Evolutionary conservation across 1,140 invertebrate genomes (phyloP).

Genomic region (Cryptotermes secundus): DNA sequence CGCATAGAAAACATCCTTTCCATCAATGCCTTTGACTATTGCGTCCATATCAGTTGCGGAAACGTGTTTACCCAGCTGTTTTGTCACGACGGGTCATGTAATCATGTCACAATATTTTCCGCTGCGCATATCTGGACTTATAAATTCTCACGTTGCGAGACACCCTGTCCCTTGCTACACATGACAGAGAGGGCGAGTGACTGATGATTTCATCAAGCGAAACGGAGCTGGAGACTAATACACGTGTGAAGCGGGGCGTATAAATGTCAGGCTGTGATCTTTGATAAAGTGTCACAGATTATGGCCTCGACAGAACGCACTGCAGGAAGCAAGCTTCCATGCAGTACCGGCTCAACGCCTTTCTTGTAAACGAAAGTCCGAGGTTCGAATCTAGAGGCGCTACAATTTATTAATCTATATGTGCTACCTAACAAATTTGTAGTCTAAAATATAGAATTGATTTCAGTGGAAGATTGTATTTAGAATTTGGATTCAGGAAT

Average conservation of each 20-base stretch:
- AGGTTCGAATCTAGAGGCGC: not conserved
- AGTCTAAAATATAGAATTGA: too few relatives aligned
- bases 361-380: not conserved
- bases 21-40: too few relatives aligned
- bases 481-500: too few relatives aligned
- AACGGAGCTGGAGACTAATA: conserved; percentile 8
- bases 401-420: too few relatives aligned
- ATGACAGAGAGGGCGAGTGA: conserved; percentile 12
- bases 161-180: not conserved
- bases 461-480: too few relatives aligned
- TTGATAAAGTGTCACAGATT: conserved; percentile 26
- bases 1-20: too few relatives aligned
- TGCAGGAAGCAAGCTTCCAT: not conserved
- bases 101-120: too few relatives aligned
- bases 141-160: not conserved
- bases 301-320: not conserved
- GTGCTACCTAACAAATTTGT: too few relatives aligned
- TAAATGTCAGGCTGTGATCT: conserved; percentile 32
- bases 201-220: conserved; percentile 27
- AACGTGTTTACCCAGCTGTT: too few relatives aligned
- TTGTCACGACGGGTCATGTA: too few relatives aligned
- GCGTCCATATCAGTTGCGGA: too few relatives aligned
- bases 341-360: not conserved
- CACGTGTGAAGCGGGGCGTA: conserved; percentile 29
- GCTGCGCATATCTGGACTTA: too few relatives aligned